These are phyloP conservation scores for Selenia dentaria DNA, from an alignment of 2,888 invertebrate genomes.

Conservation along the genomic window DNA sequence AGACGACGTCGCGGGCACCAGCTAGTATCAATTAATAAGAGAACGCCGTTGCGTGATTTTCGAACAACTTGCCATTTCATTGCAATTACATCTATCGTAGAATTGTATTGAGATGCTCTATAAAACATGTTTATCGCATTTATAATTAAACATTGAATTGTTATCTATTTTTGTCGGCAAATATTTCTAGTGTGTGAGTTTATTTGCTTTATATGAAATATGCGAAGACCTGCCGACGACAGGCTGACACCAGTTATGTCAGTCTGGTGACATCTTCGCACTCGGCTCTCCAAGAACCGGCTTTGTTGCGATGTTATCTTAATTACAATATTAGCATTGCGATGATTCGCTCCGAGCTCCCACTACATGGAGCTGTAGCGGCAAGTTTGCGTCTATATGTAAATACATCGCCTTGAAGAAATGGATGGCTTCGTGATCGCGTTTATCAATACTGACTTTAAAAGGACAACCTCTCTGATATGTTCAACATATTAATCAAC, in stretches of 20 bases:
- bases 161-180: not conserved
- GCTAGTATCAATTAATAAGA: too few species aligned
- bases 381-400: constrained; percentile 47
- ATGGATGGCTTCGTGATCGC: constrained; percentile 26
- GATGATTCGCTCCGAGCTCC: constrained; percentile 60
- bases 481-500: constrained; percentile 1
- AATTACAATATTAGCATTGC: constrained; percentile 69
- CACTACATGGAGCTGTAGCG: constrained; percentile 44
- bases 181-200: constrained; percentile 1
- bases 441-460: constrained; percentile 28
- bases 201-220: constrained; percentile 21
- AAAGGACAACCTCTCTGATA: constrained; percentile 12
- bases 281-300: constrained; percentile 31
- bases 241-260: constrained; percentile 25
- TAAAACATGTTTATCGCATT: too few species aligned
- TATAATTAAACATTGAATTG: too few species aligned
- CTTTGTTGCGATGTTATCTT: constrained; percentile 49
- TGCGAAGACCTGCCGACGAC: constrained; percentile 20
- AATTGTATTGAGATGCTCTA: too few species aligned
- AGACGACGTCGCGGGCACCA: too few species aligned
- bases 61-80: too few species aligned
- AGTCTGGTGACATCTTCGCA: constrained; percentile 31
- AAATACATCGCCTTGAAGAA: constrained; percentile 33
- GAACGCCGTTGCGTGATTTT: too few species aligned
- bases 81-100: too few species aligned